Evolutionary conservation across 1,140 invertebrate genomes (phyloP), one percentile per base, ranked within the genome.

Genomic region (Cepaea nemoralis): DNA sequence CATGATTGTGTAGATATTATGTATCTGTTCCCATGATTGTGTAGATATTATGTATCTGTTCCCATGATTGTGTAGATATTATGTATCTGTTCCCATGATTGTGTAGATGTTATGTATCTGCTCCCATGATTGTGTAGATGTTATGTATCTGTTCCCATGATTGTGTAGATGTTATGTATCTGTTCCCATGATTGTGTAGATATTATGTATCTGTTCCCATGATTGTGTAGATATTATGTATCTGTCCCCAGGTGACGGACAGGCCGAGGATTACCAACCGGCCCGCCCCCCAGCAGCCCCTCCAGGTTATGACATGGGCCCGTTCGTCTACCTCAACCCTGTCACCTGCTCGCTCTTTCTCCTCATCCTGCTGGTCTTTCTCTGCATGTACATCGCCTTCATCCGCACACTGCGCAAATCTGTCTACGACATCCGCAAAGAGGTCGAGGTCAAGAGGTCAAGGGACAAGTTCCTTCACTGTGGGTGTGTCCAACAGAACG

Each of bases 391-490:
- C 59, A 24, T 77, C 19, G 40, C 45, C n/a, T 63, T 77, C 31
- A 24, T 63, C 14, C 55, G 37, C 35, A 40, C 75, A 39, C 75
- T 77, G 24, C 59, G 48, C 39, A 55, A 63, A 22, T 77, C 75
- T 63, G 48, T 77, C 33, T 55, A 39, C 39, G 37, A 63, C 75
- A 76, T 50, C 73, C 73, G 73, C 5, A 76, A 50, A n/a, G 69
- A 70, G 27, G 24, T 70, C n/a, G 35, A 70, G 35, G 10, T 40
- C 69, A 42, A 40, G 24, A 37, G 35, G 27, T 70, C 69, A 70
- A 35, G 73, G 1, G 42, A 50, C n/a, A 76, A 59, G 33, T 50
- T 76, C 27, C 42, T 76, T 45, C 35, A 50, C 40, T 77, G 37
- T 63, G 42, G 69, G 19, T 40, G 40, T 22, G n/a, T 22, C n/a